phyloP scores from a whole-genome alignment of 2,113 vertebrate species.

The Apistogramma diplotaenia region DNA sequence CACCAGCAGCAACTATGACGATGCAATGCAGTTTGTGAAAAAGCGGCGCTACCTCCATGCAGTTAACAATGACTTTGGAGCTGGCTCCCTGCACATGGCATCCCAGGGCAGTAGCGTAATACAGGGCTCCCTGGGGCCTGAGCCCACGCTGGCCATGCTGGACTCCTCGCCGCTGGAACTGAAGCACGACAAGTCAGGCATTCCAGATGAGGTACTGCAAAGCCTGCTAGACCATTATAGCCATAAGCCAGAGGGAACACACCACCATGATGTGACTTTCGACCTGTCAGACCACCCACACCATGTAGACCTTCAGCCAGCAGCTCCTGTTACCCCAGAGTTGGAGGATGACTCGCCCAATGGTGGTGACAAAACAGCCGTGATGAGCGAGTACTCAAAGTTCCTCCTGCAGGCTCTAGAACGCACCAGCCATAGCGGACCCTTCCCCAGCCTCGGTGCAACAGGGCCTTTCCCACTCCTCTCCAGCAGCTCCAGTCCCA shows the following conservation, averaged over 20 bases:
- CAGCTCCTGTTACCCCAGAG: slow-evolving; percentile 87
- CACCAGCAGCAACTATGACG: slow-evolving; percentile 94
- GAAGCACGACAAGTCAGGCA: slow-evolving; percentile 97
- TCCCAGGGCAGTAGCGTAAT: slow-evolving; percentile 88
- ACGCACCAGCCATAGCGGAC: slow-evolving; percentile 92
- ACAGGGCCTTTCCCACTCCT: slow-evolving; percentile 91
- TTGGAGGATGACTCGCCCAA: slow-evolving; percentile 87
- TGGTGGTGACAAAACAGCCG: slow-evolving; percentile 87
- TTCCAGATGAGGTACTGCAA: slow-evolving; percentile 97
- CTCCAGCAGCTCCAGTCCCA: slow-evolving; percentile 86
- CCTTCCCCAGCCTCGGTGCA: slow-evolving; percentile 86
- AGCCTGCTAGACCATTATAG: slow-evolving; percentile 97
- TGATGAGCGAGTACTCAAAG: slow-evolving; percentile 98
- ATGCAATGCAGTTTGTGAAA: slow-evolving; percentile 99
- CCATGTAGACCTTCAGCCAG: slow-evolving; percentile 90
- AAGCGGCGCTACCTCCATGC: slow-evolving; percentile 96
- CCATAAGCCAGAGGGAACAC: slow-evolving; percentile 87
- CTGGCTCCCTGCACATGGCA: slow-evolving; percentile 88
- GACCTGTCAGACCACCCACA: slow-evolving; percentile 86
- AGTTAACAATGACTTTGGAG: slow-evolving; percentile 89
- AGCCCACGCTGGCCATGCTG: slow-evolving; percentile 90
- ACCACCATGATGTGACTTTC: slow-evolving; percentile 94
- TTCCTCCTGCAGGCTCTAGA: slow-evolving; percentile 98
- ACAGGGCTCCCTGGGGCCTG: slow-evolving; percentile 90
- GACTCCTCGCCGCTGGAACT: slow-evolving; percentile 90